Conservation (phyloP, 2,888 invertebrate species). For the Sinodicranocentrus sp. region DNA sequence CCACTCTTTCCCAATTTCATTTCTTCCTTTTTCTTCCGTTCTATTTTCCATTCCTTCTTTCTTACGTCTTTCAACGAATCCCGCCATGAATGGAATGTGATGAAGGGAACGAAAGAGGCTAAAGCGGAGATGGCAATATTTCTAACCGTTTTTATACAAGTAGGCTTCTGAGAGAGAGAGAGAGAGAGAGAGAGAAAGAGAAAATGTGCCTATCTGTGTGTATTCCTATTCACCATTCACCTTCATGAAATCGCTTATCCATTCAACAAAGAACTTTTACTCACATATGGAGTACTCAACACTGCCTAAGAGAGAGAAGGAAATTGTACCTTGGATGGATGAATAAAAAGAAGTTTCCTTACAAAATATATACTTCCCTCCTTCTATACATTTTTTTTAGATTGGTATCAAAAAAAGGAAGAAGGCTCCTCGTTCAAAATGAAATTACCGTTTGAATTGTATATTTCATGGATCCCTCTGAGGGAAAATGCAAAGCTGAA, state of each 20-base stretch:
- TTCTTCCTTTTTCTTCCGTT: constrained; percentile 63
- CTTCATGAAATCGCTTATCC: constrained; percentile 60
- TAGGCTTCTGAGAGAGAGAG: too few species aligned
- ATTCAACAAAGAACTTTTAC: constrained; percentile 47
- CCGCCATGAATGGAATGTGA: constrained; percentile 62
- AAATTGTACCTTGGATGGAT: background rate
- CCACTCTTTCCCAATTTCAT: constrained; percentile 65
- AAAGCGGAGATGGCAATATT: constrained; percentile 41
- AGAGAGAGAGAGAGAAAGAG: background rate
- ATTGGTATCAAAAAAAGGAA: background rate
- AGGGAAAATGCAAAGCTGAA: constrained; percentile 43
- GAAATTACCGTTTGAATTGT: constrained; percentile 55
- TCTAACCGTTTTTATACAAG: constrained; percentile 35
- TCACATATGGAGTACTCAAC: background rate
- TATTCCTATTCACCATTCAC: constrained; percentile 39
- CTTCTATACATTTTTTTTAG: constrained; percentile 4
- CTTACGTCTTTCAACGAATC: constrained; percentile 58
- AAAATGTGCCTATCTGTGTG: background rate
- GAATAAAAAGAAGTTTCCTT: constrained; percentile 27
- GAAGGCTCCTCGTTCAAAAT: constrained; percentile 28
- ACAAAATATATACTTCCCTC: background rate
- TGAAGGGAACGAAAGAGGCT: constrained; percentile 4
- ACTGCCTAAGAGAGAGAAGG: background rate
- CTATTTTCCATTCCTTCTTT: constrained; percentile 55
- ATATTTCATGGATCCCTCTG: constrained; percentile 51